phyloP scores from a whole-genome alignment of 2,113 vertebrate genomes.

The Phalacrocorax carbo region DNA sequence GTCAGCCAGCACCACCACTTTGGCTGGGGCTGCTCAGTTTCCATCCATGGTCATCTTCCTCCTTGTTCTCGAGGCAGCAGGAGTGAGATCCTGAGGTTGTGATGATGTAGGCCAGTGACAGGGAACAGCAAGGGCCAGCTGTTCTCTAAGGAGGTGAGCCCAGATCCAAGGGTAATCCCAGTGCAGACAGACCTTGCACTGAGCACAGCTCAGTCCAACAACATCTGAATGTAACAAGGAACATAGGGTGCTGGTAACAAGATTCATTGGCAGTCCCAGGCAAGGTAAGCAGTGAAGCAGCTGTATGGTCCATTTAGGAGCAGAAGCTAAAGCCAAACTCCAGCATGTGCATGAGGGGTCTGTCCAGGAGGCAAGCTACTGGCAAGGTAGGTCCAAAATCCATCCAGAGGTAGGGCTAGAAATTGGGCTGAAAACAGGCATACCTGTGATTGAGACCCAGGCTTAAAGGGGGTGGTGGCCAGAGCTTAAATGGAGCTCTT shows the following conservation, averaged over 20 bases:
- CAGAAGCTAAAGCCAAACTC: neutral
- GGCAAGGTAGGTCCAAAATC: neutral
- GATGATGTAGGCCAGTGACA: no score
- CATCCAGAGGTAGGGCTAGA: neutral
- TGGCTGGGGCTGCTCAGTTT: neutral
- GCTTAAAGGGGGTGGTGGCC: neutral
- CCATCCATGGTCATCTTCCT: neutral
- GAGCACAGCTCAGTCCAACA: neutral
- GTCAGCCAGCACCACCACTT: neutral
- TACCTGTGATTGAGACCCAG: neutral
- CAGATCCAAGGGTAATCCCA: no score
- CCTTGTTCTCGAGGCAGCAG: neutral
- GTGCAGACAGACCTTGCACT: neutral
- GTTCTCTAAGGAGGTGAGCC: no score
- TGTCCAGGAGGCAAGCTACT: neutral
- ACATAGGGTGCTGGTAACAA: neutral
- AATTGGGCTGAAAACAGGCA: neutral
- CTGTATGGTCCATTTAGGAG: neutral
- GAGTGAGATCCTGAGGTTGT: rapidly evolving
- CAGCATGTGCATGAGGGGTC: rapidly evolving
- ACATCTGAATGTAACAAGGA: neutral
- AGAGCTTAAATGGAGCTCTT: no score
- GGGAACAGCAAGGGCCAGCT: neutral
- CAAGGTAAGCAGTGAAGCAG: neutral
- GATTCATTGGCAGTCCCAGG: neutral